phyloP scores from a whole-genome alignment of 1,140 invertebrate species.

The Penaeus vannamei region DNA sequence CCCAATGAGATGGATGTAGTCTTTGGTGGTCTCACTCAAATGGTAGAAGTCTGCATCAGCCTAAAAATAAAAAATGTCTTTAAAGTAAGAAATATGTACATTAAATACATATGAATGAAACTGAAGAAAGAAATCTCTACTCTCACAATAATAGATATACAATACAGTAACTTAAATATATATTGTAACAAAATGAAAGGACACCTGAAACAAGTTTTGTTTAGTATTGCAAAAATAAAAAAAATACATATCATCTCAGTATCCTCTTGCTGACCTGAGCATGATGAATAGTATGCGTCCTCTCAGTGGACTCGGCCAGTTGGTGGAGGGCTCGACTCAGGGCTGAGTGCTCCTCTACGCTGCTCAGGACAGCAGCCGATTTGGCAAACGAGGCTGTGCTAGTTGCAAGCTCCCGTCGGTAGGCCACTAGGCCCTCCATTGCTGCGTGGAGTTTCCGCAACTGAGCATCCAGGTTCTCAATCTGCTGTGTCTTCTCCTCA shows the following conservation, averaged over 20 bases:
- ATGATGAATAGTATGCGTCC: conserved; percentile 73
- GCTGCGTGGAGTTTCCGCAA: conserved; percentile 89
- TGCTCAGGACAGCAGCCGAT: conserved; percentile 91
- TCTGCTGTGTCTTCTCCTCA: conserved; percentile 93
- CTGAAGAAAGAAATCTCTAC: background rate
- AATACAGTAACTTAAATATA: no score
- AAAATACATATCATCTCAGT: no score
- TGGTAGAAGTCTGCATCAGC: conserved; percentile 96
- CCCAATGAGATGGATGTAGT: conserved; percentile 94
- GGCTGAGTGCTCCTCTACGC: conserved; percentile 95
- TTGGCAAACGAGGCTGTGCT: conserved; percentile 88
- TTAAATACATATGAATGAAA: background rate
- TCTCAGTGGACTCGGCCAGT: conserved; percentile 92
- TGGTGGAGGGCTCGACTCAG: conserved; percentile 93
- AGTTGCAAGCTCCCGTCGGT: conserved; percentile 88
- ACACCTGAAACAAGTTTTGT: no score
- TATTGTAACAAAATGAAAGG: no score
- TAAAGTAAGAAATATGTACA: background rate
- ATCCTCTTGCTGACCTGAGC: conserved; percentile 43
- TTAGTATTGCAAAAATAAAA: no score
- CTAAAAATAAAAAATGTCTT: conserved; percentile 78
- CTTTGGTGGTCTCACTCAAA: conserved; percentile 93
- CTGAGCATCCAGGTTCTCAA: conserved; percentile 93
- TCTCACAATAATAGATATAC: background rate
- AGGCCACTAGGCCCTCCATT: conserved; percentile 88